Percentiles rank a stretch among this genome's conserved stretches.
Conservation (phyloP, 2,797 vertebrate genomes). For the Pipistrellus pygmaeus region DNA sequence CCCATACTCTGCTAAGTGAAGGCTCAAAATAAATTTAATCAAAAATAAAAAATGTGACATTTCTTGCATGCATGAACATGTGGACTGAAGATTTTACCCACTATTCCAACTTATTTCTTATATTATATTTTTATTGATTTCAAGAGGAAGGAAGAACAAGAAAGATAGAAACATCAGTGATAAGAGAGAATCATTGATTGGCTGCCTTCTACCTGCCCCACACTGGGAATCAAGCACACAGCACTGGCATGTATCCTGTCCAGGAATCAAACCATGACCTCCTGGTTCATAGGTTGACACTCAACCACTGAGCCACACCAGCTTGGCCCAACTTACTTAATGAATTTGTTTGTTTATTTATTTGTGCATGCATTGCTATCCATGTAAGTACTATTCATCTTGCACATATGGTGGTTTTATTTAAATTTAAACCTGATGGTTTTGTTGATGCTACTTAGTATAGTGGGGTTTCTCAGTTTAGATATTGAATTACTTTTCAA, state of each 20-base stretch:
- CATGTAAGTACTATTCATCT: neutral
- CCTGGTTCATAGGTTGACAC: no score
- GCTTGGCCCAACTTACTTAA: neutral
- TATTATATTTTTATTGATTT: neutral
- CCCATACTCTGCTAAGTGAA: neutral
- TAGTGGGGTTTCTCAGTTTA: conserved; percentile 13
- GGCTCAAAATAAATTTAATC: conserved; percentile 35
- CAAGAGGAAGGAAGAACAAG: no score
- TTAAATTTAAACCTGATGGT: conserved; percentile 49
- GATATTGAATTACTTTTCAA: conserved; percentile 55
- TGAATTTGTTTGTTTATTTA: neutral
- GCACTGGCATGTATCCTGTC: no score
- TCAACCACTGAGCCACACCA: no score
- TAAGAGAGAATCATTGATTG: no score
- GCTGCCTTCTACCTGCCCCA: no score
- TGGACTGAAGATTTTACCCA: conserved; percentile 7
- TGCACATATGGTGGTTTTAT: neutral
- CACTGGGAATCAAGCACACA: no score
- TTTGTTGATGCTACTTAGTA: conserved; percentile 44
- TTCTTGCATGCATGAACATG: neutral
- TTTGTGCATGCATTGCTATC: neutral
- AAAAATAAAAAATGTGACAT: neutral
- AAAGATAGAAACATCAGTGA: no score
- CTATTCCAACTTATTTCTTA: neutral
- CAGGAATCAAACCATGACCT: no score